phyloP scores from a whole-genome alignment of 2,888 invertebrate genomes.

The Hypomecis punctinalis region DNA sequence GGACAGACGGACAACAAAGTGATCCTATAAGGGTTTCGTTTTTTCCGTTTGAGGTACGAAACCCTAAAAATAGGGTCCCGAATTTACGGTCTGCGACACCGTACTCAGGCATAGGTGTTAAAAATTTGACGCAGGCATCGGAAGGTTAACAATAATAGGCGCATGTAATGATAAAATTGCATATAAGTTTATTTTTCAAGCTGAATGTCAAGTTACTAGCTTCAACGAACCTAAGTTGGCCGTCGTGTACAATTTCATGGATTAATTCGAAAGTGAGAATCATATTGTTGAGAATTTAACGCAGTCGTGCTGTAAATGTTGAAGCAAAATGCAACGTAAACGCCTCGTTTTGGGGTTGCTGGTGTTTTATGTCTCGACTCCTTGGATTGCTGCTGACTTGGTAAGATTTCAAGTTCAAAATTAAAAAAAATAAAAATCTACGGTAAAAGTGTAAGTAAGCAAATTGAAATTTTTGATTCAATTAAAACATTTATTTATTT shows the following conservation, averaged over 20 bases:
- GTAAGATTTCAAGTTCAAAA: constrained; percentile 5
- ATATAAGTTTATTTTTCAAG: background rate
- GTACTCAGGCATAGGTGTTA: too few species aligned
- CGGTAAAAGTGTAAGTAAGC: too few species aligned
- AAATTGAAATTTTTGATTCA: too few species aligned
- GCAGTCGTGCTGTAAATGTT: constrained; percentile 14
- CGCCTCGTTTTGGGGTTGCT: background rate
- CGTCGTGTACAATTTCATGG: constrained; percentile 28
- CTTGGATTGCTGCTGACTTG: constrained; percentile 11
- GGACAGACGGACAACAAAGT: too few species aligned
- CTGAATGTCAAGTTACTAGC: background rate
- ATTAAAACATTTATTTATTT: too few species aligned
- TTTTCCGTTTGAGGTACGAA: too few species aligned
- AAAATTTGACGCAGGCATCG: too few species aligned
- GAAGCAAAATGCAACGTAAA: constrained; percentile 11
- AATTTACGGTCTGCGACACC: too few species aligned
- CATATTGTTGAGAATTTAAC: constrained; percentile 2
- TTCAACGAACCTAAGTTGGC: constrained; percentile 6
- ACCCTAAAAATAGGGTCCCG: too few species aligned
- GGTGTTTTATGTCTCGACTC: constrained; percentile 7
- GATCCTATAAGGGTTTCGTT: too few species aligned
- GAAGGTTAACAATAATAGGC: constrained; percentile 3
- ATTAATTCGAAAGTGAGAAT: constrained; percentile 11
- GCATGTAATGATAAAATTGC: constrained; percentile 11
- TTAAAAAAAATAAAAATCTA: too few species aligned